Evolutionary conservation across 2,888 invertebrate genomes (phyloP).

Genomic region (Antitype chi): DNA sequence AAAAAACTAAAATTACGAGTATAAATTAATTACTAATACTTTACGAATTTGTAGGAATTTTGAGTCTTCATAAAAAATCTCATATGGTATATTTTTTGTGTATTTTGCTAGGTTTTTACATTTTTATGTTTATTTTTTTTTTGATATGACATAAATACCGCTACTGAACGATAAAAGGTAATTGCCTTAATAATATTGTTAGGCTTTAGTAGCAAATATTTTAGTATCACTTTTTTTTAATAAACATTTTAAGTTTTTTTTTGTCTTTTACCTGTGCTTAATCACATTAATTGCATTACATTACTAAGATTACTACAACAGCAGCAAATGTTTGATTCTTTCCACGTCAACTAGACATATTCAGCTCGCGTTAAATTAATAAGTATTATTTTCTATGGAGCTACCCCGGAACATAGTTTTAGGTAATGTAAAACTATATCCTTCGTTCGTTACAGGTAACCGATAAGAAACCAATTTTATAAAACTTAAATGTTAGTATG

Average conservation of each 20-base stretch:
- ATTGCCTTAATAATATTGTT: constrained; percentile 62
- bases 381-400: constrained; percentile 36
- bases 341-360: constrained; percentile 57
- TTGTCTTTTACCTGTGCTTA: constrained; percentile 83
- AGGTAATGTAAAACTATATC: constrained; percentile 5
- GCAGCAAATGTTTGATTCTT: constrained; percentile 76
- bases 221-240: constrained; percentile 70
- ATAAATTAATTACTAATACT: constrained; percentile 48
- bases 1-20: constrained; percentile 60
- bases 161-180: constrained; percentile 73
- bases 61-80: constrained; percentile 75
- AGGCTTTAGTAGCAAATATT: constrained; percentile 72
- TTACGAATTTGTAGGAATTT: constrained; percentile 58
- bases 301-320: constrained; percentile 80
- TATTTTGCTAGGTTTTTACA: constrained; percentile 83
- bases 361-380: constrained; percentile 60
- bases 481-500: constrained; percentile 41
- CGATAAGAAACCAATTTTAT: constrained; percentile 2
- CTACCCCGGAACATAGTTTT: constrained; percentile 7
- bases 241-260: constrained; percentile 73
- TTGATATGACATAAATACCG: constrained; percentile 78
- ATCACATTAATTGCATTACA: constrained; percentile 79
- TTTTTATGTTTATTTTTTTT: constrained; percentile 85
- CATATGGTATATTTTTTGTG: constrained; percentile 78
- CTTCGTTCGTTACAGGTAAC: constrained; percentile 6